phyloP scores from a whole-genome alignment of 2,888 invertebrate species.

The Catotricha subobsoleta region DNA sequence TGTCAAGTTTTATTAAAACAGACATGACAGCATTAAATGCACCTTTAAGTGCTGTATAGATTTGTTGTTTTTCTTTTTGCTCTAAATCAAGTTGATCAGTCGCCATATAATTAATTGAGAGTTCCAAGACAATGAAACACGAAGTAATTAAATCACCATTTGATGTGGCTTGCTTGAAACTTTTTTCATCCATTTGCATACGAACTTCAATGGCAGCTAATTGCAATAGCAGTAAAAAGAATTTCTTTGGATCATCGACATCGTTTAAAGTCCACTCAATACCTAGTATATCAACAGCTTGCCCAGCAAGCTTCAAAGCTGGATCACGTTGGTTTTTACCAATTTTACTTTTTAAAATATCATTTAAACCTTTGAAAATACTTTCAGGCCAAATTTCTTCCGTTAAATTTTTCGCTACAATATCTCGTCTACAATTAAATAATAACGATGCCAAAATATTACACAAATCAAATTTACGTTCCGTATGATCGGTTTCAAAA shows the following conservation, averaged over 20 bases:
- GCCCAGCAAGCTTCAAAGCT: constrained; percentile 64
- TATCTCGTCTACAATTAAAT: constrained; percentile 50
- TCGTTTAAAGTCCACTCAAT: constrained; percentile 70
- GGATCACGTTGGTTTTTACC: constrained; percentile 79
- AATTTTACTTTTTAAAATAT: constrained; percentile 72
- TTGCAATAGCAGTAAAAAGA: constrained; percentile 69
- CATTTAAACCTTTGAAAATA: constrained; percentile 62
- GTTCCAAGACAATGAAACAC: constrained; percentile 66
- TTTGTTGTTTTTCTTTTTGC: constrained; percentile 76
- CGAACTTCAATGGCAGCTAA: constrained; percentile 81
- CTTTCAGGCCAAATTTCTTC: constrained; percentile 69
- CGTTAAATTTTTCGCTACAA: constrained; percentile 41
- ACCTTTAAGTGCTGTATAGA: constrained; percentile 77
- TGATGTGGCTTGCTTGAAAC: constrained; percentile 56
- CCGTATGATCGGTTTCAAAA: constrained; percentile 75
- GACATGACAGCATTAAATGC: constrained; percentile 69
- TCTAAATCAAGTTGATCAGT: constrained; percentile 68
- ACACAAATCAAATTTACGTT: constrained; percentile 77
- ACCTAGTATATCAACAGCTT: constrained; percentile 61
- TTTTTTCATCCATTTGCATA: constrained; percentile 81
- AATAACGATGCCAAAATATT: constrained; percentile 57
- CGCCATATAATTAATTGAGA: constrained; percentile 60
- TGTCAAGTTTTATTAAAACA: constrained; percentile 51
- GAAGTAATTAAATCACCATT: constrained; percentile 64
- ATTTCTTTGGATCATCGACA: constrained; percentile 58